Percentiles rank a stretch among this genome's conserved stretches.
Conservation (phyloP, 2,797 vertebrate genomes). For the Oreortyx pictus region DNA sequence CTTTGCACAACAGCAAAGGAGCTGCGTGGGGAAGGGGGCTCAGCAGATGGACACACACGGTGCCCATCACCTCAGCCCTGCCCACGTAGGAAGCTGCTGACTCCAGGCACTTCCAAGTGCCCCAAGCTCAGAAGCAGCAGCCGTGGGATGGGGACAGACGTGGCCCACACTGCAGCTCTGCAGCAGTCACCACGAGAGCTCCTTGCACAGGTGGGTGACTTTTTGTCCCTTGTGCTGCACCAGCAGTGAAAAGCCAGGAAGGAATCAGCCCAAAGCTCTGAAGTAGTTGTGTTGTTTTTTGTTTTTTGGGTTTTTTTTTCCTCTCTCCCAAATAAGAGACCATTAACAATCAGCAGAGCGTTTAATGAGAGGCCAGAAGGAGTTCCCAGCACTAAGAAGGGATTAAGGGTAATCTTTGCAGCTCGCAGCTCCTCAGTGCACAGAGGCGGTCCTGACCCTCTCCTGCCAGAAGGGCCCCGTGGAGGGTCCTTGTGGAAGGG, state of each 20-base stretch:
- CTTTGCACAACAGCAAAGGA: background rate
- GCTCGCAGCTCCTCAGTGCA: background rate
- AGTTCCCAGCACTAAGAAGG: background rate
- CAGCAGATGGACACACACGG: background rate
- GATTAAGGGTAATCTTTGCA: background rate
- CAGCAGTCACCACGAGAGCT: background rate
- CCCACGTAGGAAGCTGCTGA: fast-evolving
- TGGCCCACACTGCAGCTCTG: background rate
- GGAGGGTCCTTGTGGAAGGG: background rate
- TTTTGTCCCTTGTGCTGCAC: background rate
- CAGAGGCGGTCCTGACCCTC: background rate
- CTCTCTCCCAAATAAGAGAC: background rate
- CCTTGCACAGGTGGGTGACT: background rate
- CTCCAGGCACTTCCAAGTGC: background rate
- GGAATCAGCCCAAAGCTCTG: background rate
- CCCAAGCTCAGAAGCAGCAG: background rate
- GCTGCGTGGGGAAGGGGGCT: background rate
- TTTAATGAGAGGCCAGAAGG: slow-evolving; percentile 49
- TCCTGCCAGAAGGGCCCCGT: background rate
- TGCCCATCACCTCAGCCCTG: background rate
- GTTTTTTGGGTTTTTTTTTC: fast-evolving
- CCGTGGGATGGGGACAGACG: background rate
- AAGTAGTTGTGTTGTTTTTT: background rate
- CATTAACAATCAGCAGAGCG: slow-evolving; percentile 34
- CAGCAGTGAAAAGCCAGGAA: fast-evolving